Evolutionary conservation across 2,113 vertebrate genomes (phyloP).

Genomic region (Triplophysa siluroides): DNA sequence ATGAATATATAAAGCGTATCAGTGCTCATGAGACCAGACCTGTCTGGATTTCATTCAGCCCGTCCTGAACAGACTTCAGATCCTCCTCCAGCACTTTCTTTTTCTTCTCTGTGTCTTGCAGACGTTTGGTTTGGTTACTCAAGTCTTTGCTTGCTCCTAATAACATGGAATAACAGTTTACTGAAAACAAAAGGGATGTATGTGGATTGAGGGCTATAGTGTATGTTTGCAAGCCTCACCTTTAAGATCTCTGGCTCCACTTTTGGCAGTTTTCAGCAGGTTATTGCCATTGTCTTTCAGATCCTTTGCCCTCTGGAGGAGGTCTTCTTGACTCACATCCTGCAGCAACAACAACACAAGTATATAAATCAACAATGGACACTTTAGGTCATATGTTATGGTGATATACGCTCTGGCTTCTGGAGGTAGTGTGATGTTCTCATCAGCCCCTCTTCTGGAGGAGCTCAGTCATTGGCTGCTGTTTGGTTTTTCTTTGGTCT

Average conservation of each 20-base stretch:
- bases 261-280: conserved; percentile 72
- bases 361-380: neutral
- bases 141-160: conserved; percentile 74
- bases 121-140: conserved; percentile 71
- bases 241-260: conserved; percentile 69
- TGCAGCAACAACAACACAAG: conserved; percentile 56
- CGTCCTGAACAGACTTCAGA: conserved; percentile 67
- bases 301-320: conserved; percentile 77
- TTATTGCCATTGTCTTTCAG: conserved; percentile 73
- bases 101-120: conserved; percentile 71
- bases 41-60: conserved; percentile 75
- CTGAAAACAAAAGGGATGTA: neutral
- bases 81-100: conserved; percentile 73
- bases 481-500: too few species aligned
- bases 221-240: conserved; percentile 66
- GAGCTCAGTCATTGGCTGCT: too few species aligned
- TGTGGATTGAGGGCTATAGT: too few species aligned
- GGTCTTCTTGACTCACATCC: conserved; percentile 79
- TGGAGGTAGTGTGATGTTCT: too few species aligned
- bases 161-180: neutral
- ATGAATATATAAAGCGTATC: too few species aligned
- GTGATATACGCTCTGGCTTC: too few species aligned
- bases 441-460: too few species aligned
- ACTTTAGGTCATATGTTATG: neutral
- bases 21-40: conserved; percentile 67